These are phyloP conservation scores for Selene dorsalis DNA, from an alignment of 2,797 vertebrate genomes.

Conservation along the genomic window DNA sequence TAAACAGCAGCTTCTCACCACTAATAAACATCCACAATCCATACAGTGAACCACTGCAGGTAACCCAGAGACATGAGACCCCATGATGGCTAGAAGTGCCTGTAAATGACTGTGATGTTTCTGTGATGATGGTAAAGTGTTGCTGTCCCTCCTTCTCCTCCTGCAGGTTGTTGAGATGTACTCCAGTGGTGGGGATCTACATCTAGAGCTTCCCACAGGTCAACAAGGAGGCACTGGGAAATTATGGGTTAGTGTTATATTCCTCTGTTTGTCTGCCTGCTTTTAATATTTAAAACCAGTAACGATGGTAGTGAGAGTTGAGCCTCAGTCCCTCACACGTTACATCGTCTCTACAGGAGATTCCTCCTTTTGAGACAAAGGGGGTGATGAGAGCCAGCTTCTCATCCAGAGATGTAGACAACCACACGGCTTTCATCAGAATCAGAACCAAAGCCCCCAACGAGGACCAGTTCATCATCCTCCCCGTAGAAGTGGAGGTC, in stretches of 20 bases:
- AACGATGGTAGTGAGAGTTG: background rate
- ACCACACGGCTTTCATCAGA: slow-evolving; percentile 98
- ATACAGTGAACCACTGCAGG: slow-evolving; percentile 97
- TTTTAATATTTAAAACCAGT: background rate
- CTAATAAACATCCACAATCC: slow-evolving; percentile 99
- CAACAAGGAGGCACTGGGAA: slow-evolving; percentile 95
- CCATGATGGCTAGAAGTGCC: background rate
- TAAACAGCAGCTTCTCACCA: slow-evolving; percentile 99
- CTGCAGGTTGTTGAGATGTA: slow-evolving; percentile 98
- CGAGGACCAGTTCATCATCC: slow-evolving; percentile 94
- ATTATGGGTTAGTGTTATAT: slow-evolving; percentile 90
- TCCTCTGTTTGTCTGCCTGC: background rate
- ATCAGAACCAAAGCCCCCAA: slow-evolving; percentile 97
- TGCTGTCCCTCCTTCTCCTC: background rate
- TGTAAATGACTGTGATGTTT: background rate
- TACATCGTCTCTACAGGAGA: slow-evolving; percentile 86
- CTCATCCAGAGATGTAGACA: slow-evolving; percentile 98
- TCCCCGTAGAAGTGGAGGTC: slow-evolving; percentile 99
- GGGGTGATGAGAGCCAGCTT: slow-evolving; percentile 99
- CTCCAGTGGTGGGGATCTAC: slow-evolving; percentile 97
- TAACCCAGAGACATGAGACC: slow-evolving; percentile 54
- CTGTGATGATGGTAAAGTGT: background rate
- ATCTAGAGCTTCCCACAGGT: slow-evolving; percentile 97
- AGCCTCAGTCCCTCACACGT: background rate
- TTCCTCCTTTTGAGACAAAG: slow-evolving; percentile 98